Base-by-base conservation (phyloP, 2,888 invertebrate species). In the Andrena bicolor region DNA sequence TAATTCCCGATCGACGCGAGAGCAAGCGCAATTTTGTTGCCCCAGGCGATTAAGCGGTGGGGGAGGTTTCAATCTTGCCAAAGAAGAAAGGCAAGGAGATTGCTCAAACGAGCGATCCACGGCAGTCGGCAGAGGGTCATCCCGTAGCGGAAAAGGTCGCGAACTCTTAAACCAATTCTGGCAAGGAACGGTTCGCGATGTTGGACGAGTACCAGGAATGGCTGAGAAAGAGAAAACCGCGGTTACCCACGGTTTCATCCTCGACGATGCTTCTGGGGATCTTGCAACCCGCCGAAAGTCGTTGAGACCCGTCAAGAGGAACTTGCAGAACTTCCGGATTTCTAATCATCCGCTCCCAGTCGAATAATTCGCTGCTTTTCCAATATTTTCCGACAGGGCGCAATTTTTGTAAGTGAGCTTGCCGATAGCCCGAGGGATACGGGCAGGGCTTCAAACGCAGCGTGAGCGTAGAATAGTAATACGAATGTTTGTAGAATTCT, bases 131-230 rank as follows among this genome's bases (percentile, higher is more conserved):
- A 64, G 56, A 23, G 69, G 84, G 82, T 84, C 88, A 75, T 76
- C 84, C 65, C 64, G 80, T 60, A 69, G 72, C 41, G 74, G 82
- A 53, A 83, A 83, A 76, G 85, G 85, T 88, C 86, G 88, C 85
- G 84, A 88, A 88, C 86, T 88, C 86, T 75, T 83, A 82, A 81
- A 82, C 81, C 84, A 83, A 77, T 77, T 83, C 88, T 88, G 83
- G 88, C 80, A 85, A 76, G 74, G 72, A 80, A 76, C 71, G 80
- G 66, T 77, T 82, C 85, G 63, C 80, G 85, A 86, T 84, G 85
- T 86, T 88, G 88, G 88, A 88, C 77, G 76, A 64, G 77, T 83
- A 86, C 88, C 88, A 88, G 86, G 65, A 87, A 77, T 64, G 64
- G 35, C 56, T 7, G 63, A 63, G 75, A 76, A 70, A 58, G 58